These are phyloP conservation scores for Himantopus leucocephalus DNA, from an alignment of 2,113 vertebrate species.

Conservation along the genomic window DNA sequence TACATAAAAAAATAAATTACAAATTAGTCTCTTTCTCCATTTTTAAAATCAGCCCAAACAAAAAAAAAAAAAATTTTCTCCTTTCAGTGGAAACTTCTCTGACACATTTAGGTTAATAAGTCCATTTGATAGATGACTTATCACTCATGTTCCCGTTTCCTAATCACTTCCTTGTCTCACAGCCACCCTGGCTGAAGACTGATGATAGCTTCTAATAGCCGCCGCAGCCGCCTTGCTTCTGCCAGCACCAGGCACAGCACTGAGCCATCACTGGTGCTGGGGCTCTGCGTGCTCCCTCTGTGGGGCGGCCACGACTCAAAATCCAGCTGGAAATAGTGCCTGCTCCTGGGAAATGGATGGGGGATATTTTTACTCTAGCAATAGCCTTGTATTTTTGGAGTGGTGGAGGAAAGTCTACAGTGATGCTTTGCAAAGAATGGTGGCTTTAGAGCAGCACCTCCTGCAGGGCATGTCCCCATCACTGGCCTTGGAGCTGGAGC, in stretches of 20 bases:
- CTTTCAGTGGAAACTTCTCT: constrained; percentile 50
- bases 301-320: fast-evolving
- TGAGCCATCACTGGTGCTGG: background rate
- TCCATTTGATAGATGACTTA: constrained; percentile 53
- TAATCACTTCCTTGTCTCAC: constrained; percentile 37
- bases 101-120: constrained; percentile 50
- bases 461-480: fast-evolving
- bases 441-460: background rate
- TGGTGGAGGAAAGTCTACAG: background rate
- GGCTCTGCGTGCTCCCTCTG: background rate
- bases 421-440: fast-evolving
- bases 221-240: fast-evolving
- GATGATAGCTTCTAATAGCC: background rate
- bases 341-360: background rate
- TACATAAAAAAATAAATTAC: background rate
- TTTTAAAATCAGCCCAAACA: background rate
- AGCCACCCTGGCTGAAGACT: constrained; percentile 19
- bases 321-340: background rate
- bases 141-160: constrained; percentile 15
- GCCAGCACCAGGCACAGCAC: fast-evolving
- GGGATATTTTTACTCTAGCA: background rate
- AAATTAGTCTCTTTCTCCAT: background rate
- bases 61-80: background rate
- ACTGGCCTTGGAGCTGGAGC: background rate
- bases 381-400: background rate